Evolutionary conservation across 2,113 vertebrate genomes (phyloP).

Genomic region (Regulus satrapa): DNA sequence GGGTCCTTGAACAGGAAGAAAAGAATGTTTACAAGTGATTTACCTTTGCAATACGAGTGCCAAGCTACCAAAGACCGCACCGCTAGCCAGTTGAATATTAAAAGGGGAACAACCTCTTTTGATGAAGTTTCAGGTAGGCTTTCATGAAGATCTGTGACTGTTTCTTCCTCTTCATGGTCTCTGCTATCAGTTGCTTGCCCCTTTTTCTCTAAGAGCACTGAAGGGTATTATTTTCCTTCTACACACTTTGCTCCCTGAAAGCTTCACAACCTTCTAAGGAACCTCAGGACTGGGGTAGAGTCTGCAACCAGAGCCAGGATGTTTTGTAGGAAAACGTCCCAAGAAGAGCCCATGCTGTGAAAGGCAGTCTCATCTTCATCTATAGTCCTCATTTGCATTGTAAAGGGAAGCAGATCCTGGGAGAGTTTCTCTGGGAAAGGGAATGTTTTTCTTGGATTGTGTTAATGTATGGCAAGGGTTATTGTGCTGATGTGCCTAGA

Average conservation of each 20-base stretch:
- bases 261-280: not conserved
- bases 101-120: not conserved
- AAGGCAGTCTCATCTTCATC: not conserved
- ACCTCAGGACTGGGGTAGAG: not conserved
- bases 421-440: not conserved
- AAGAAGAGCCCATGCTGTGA: not conserved
- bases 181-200: not conserved
- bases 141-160: not conserved
- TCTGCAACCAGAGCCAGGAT: fast-evolving
- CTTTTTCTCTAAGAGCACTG: not conserved
- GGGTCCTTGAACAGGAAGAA: not conserved
- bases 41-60: not conserved
- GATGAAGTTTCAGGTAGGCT: not conserved
- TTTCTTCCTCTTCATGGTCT: not conserved
- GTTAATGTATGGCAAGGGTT: not conserved
- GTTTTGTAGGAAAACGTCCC: not conserved
- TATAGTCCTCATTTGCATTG: not conserved
- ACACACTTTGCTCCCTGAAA: fast-evolving
- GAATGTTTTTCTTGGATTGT: not conserved
- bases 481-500: not conserved
- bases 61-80: not conserved
- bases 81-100: not conserved
- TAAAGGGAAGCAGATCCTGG: not conserved
- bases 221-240: not conserved
- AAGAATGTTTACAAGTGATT: not conserved